Conservation (phyloP, 2,113 vertebrate species). For the Pholis gunnellus region DNA sequence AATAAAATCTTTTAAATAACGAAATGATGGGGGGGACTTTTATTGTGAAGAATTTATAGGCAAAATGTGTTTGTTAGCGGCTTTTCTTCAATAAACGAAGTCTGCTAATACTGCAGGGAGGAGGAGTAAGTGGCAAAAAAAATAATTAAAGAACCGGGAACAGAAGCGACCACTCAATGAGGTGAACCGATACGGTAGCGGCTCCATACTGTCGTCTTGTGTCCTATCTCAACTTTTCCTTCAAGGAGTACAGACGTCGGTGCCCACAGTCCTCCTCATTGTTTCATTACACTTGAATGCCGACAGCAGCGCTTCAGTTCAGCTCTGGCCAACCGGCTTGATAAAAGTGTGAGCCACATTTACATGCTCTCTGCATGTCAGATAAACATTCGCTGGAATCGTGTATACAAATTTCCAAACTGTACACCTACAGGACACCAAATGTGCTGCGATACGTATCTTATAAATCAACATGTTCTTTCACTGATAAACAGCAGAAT, state of each 20-base stretch:
- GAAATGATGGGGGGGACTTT: too few relatives aligned
- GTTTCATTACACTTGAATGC: slow-evolving; percentile 94
- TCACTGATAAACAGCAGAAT: slow-evolving; percentile 1
- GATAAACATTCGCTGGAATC: neutral
- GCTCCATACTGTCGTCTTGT: slow-evolving; percentile 73
- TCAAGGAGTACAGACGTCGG: slow-evolving; percentile 87
- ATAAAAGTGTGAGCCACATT: neutral
- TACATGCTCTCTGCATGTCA: neutral
- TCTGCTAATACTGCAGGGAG: too few relatives aligned
- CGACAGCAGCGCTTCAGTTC: slow-evolving; percentile 85
- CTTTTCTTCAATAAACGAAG: too few relatives aligned
- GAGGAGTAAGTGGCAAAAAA: too few relatives aligned
- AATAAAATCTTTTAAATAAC: too few relatives aligned
- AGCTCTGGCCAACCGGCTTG: slow-evolving; percentile 85
- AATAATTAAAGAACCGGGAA: neutral
- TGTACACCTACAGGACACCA: neutral
- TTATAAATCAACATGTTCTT: slow-evolving; percentile 6
- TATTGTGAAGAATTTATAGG: too few relatives aligned
- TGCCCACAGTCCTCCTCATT: slow-evolving; percentile 89
- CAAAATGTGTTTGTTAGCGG: too few relatives aligned
- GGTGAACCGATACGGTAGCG: neutral
- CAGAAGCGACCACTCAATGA: neutral
- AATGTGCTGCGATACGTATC: neutral
- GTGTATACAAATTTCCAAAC: neutral
- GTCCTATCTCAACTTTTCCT: slow-evolving; percentile 79